Evolutionary conservation across 2,888 invertebrate species (phyloP).

Genomic region (Chloroclystis v-ata): DNA sequence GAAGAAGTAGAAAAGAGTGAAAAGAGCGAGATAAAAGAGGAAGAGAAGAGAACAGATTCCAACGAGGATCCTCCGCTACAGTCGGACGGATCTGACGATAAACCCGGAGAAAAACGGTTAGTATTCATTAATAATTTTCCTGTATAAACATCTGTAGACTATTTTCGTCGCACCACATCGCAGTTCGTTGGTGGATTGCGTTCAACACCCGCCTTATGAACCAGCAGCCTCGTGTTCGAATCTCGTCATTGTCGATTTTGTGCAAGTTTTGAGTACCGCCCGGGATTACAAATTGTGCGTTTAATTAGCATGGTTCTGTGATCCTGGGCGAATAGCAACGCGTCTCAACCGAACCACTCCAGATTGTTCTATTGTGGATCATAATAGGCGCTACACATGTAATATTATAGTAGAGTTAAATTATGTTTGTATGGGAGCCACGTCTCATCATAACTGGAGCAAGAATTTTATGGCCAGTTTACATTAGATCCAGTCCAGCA

Average conservation of each 20-base stretch:
- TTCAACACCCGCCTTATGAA: background rate
- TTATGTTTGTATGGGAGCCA: too few relatives aligned
- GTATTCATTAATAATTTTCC: too few relatives aligned
- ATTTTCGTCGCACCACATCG: background rate
- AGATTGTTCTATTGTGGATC: constrained; percentile 26
- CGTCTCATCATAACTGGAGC: too few relatives aligned
- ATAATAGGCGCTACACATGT: constrained; percentile 33
- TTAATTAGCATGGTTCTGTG: background rate
- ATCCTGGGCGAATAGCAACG: constrained; percentile 13
- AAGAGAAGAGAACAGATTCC: constrained; percentile 35
- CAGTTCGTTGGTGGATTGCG: background rate
- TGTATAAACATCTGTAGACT: background rate
- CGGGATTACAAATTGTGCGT: background rate
- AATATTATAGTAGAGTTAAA: too few relatives aligned
- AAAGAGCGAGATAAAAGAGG: background rate
- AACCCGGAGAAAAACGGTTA: constrained; percentile 64
- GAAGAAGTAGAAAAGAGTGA: background rate
- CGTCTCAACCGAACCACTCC: constrained; percentile 34
- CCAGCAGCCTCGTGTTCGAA: constrained; percentile 4
- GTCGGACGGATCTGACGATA: constrained; percentile 52
- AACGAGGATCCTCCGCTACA: constrained; percentile 66
- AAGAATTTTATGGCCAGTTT: too few relatives aligned
- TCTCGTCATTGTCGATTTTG: background rate
- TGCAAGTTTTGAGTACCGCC: constrained; percentile 1
- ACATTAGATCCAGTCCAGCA: too few relatives aligned